Evolutionary conservation across 1,140 invertebrate genomes (phyloP).

Genomic region (Caerostris darwini): DNA sequence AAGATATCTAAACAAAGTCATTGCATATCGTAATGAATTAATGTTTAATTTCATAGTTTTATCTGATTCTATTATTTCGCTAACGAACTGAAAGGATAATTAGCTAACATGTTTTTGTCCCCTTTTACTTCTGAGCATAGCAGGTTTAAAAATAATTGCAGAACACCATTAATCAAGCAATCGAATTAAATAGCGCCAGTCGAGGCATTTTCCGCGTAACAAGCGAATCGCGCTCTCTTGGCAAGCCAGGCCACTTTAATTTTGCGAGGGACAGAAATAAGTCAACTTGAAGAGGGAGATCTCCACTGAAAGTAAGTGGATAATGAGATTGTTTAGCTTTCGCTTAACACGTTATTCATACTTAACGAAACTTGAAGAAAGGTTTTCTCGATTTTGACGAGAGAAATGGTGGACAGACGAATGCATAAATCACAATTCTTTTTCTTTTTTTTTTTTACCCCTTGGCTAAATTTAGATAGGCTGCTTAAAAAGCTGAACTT

Average conservation of each 20-base stretch:
- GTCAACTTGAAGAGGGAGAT: background rate
- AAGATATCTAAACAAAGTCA: too few species aligned
- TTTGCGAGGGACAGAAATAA: background rate
- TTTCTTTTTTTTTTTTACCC: background rate
- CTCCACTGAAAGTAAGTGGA: background rate
- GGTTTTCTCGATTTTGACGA: background rate
- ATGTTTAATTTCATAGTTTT: too few species aligned
- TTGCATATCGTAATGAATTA: too few species aligned
- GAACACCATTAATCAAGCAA: too few species aligned
- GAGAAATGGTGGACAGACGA: background rate
- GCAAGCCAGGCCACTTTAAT: background rate
- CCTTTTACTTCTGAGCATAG: too few species aligned
- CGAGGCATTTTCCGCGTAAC: background rate
- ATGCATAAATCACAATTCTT: background rate
- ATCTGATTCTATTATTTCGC: too few species aligned
- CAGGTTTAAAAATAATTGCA: too few species aligned
- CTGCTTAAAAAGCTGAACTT: background rate
- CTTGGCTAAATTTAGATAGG: background rate
- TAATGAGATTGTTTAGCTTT: constrained; percentile 31
- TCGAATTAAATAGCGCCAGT: too few species aligned
- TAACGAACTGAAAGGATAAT: too few species aligned
- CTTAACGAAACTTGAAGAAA: background rate
- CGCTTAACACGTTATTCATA: constrained; percentile 3
- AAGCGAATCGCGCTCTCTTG: background rate
- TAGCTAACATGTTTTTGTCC: too few species aligned